Evolutionary conservation across 2,113 vertebrate genomes (phyloP), one percentile per base, ranked within the genome.

Genomic region (Dipodomys stephensi): DNA sequence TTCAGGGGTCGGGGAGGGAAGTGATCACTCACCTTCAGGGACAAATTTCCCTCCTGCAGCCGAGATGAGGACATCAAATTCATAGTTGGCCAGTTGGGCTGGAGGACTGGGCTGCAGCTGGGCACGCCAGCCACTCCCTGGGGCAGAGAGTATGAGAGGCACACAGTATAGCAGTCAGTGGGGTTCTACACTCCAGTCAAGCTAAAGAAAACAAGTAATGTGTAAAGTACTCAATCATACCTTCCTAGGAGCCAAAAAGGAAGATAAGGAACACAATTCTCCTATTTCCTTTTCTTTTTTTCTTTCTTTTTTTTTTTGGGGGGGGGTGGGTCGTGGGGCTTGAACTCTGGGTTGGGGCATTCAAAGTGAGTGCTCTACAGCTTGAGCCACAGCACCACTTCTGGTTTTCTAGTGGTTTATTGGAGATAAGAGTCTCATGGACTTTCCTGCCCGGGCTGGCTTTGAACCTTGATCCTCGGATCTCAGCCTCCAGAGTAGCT

Each of bases 21-120:
- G n/a, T 68, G 27, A 53, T 62, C 28, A 90, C 97, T 99, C 97
- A 99, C 99, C 99, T 97, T 99, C 98, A 4, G 99, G 99, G 83
- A 99, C 97, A 32, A 98, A 99, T 96, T 97, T 98, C 83, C 99
- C 99, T 15, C 99, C 99, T 0, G 99, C 99, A 0, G 99, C 99
- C 4, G 99, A 99, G 96, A 99, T 98, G 89, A 99, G 99, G 85
- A 99, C 98, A 2, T 99, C 98, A 22, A 99, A 99, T 97, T 99
- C 97, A 30, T 98, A 99, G 80, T 88, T 69, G 76, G 97, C 93
- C 60, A 98, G 97, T 12, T 90, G 93, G 12, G 98, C 97, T 92
- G 99, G 98, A 85, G 98, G 97, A 6, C 13, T 60, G 4, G 99
- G 99, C 83, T 98, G 98, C 92, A 99, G 95, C 83, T 98, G 94